Percentiles rank a stretch among this genome's conserved stretches.
Evolutionary conservation across 2,113 vertebrate genomes (phyloP).

Genomic region (western clawed frog (Xenopus tropicalis)): DNA sequence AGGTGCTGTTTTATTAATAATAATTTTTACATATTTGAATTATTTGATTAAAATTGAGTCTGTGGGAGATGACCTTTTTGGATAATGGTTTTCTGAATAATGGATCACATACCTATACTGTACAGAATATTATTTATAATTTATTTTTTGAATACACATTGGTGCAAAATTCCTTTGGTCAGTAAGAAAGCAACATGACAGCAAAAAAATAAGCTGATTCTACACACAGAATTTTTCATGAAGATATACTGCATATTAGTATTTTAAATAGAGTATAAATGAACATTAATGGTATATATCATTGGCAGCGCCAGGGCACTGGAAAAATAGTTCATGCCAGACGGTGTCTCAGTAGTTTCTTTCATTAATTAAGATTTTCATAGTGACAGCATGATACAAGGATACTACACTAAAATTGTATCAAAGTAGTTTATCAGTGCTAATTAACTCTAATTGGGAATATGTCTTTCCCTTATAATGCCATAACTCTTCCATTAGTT

Average conservation of each 20-base stretch:
- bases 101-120: too few relatives aligned
- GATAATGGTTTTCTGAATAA: too few relatives aligned
- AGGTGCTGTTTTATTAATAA: too few relatives aligned
- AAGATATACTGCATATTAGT: constrained; percentile 21
- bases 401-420: constrained; percentile 11
- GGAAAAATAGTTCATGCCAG: constrained; percentile 26
- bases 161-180: constrained; percentile 4
- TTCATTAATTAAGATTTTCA: constrained; percentile 33
- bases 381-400: constrained; percentile 34
- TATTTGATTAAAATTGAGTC: too few relatives aligned
- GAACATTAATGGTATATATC: constrained; percentile 29
- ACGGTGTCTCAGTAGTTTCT: constrained; percentile 25
- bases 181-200: constrained; percentile 1
- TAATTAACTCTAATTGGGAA: constrained; percentile 38
- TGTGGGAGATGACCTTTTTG: too few relatives aligned
- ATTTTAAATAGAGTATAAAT: constrained; percentile 10
- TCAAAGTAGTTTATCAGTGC: constrained; percentile 31
- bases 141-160: constrained; percentile 32
- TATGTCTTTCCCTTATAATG: constrained; percentile 13
- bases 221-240: neutral
- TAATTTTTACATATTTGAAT: too few relatives aligned
- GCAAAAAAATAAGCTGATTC: neutral
- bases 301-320: constrained; percentile 13
- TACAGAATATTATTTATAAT: constrained; percentile 18
- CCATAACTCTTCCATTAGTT: neutral